These are phyloP conservation scores for Hydrotaea diabolus DNA, from an alignment of 2,888 invertebrate genomes.

Conservation along the genomic window DNA sequence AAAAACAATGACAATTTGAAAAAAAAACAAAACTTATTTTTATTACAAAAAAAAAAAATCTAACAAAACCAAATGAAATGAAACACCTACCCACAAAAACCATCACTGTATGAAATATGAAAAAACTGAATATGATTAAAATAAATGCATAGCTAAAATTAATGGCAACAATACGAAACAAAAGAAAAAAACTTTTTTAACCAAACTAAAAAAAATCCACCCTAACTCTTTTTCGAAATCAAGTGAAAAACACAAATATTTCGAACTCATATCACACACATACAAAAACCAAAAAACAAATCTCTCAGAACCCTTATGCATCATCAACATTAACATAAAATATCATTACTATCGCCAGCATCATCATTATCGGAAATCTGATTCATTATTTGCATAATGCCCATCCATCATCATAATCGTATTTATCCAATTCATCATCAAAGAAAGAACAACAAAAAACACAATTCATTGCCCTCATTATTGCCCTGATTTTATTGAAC, in stretches of 20 bases:
- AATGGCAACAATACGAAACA: too few relatives aligned
- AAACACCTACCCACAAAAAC: conserved; percentile 5
- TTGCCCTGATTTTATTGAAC: conserved; percentile 51
- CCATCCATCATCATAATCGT: neutral
- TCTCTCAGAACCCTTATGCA: conserved; percentile 10
- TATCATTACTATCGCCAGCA: neutral
- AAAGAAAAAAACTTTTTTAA: conserved; percentile 32
- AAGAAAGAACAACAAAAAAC: neutral
- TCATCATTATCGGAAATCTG: neutral
- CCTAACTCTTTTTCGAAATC: neutral
- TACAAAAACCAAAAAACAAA: conserved; percentile 62
- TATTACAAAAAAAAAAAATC: conserved; percentile 48
- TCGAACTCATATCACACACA: conserved; percentile 65
- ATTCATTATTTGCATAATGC: neutral
- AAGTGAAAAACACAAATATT: conserved; percentile 48
- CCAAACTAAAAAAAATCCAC: neutral
- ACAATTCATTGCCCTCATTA: neutral
- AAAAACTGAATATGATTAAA: neutral
- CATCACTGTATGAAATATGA: conserved; percentile 34
- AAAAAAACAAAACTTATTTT: conserved; percentile 64
- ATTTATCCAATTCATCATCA: neutral
- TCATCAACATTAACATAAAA: conserved; percentile 15
- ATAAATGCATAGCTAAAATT: conserved; percentile 1
- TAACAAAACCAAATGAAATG: conserved; percentile 1
- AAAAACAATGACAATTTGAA: conserved; percentile 14